phyloP scores from a whole-genome alignment of 2,113 vertebrate species.

The Ctenomys sociabilis region DNA sequence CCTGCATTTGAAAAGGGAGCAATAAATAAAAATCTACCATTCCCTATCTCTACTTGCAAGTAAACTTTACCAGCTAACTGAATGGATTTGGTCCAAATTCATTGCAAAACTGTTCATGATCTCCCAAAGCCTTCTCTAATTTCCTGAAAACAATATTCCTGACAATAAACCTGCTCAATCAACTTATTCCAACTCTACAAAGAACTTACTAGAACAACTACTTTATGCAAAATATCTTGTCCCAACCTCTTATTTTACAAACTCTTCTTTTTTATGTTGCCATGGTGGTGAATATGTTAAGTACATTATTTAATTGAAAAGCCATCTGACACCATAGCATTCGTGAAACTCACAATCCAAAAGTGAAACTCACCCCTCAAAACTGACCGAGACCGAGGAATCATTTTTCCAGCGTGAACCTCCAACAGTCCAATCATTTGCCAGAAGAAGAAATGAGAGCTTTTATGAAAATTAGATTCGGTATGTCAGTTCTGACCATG shows the following conservation, averaged over 20 bases:
- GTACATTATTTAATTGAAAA: constrained; percentile 3
- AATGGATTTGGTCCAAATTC: not conserved
- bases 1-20: not conserved
- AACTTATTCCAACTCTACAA: not conserved
- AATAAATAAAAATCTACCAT: constrained; percentile 11
- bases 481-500: not conserved
- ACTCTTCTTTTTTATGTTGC: not conserved
- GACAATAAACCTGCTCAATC: not conserved
- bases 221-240: not conserved
- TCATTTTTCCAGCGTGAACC: not conserved
- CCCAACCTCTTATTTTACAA: not conserved
- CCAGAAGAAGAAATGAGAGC: not conserved
- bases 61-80: not conserved
- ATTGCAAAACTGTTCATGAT: not conserved
- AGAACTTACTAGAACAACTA: not conserved
- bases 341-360: not conserved
- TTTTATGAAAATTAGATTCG: not conserved
- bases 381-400: not conserved
- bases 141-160: not conserved
- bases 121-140: not conserved
- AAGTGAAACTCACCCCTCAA: not conserved
- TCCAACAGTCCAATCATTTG: not conserved
- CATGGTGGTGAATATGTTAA: not conserved
- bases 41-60: not conserved
- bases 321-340: not conserved